Evolutionary conservation across 2,888 invertebrate species (phyloP).

Genomic region (Artemia sp.): DNA sequence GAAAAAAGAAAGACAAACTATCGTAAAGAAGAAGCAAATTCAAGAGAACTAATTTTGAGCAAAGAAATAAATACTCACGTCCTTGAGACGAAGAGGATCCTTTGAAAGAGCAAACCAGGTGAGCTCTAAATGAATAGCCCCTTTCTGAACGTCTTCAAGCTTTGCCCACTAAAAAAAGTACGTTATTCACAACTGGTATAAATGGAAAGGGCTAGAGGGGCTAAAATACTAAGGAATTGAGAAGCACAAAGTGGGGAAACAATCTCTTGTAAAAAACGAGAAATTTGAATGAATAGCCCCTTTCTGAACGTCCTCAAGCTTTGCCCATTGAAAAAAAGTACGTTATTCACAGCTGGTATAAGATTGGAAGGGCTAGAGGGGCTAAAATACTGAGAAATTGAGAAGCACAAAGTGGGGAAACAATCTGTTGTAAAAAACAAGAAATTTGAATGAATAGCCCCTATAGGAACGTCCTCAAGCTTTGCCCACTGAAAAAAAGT

Average conservation of each 20-base stretch:
- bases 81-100: constrained; percentile 50
- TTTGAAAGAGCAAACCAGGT: constrained; percentile 70
- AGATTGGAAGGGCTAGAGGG: constrained; percentile 9
- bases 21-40: too few species aligned
- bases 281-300: constrained; percentile 75
- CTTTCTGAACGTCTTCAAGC: constrained; percentile 84
- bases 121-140: constrained; percentile 72
- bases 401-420: background rate
- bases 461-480: constrained; percentile 84
- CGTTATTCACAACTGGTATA: background rate
- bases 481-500: constrained; percentile 60
- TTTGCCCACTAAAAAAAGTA: constrained; percentile 60
- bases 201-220: background rate
- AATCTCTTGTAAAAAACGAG: constrained; percentile 67
- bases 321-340: constrained; percentile 57
- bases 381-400: background rate
- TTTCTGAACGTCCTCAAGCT: constrained; percentile 83
- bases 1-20: too few species aligned
- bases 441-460: constrained; percentile 57
- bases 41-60: too few species aligned
- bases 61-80: constrained; percentile 39
- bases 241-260: constrained; percentile 47
- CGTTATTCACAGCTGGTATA: background rate
- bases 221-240: too few species aligned
- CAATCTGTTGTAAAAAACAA: too few species aligned